Evolutionary conservation across 2,888 invertebrate species (phyloP), one percentile per base, ranked within the genome.

Genomic region (Incurvaria masculella): DNA sequence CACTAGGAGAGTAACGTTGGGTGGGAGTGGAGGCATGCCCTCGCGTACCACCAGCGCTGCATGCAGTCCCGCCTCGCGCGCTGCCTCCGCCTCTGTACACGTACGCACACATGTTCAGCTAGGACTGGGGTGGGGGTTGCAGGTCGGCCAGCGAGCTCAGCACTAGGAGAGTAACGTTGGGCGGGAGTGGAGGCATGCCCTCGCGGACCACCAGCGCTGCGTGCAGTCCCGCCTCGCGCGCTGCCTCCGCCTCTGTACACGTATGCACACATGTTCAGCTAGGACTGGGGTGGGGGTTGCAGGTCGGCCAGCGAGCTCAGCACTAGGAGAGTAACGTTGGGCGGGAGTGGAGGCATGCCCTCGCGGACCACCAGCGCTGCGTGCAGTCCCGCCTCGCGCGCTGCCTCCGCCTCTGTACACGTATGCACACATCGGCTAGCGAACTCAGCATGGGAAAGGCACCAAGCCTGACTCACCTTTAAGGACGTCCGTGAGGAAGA

Each of bases 231-330:
- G 92, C 89, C 26, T 78, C 66, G 41, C 81, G 81, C 0, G 96
- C 95, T 44, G 96, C 94, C 62, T 83, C 80, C 0, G 90, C 94
- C 74, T 97, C 96, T 93, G 80, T n/a, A n/a, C n/a, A n/a, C n/a
- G n/a, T n/a, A n/a, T n/a, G n/a, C n/a, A n/a, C n/a, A n/a, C n/a
- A n/a, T n/a, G n/a, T n/a, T n/a, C n/a, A n/a, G n/a, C n/a, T n/a
- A n/a, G n/a, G n/a, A n/a, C n/a, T n/a, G 27, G 27, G 8, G 14
- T 27, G 8, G 14, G 27, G 8, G 14, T 11, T 11, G 14, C 46
- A 81, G 55, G 46, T 83, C 82, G 42, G 71, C 62, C 59, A 87
- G 85, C 38, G 80, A 75, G 23, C 73, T 63, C 17, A 84, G 65
- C 5, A 79, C 65, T 27, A 14, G 10, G 1, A 91, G 64, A 10